Evolutionary conservation across 2,113 vertebrate genomes (phyloP), one percentile per base, ranked within the genome.

Genomic region (Brachionichthys hirsutus): DNA sequence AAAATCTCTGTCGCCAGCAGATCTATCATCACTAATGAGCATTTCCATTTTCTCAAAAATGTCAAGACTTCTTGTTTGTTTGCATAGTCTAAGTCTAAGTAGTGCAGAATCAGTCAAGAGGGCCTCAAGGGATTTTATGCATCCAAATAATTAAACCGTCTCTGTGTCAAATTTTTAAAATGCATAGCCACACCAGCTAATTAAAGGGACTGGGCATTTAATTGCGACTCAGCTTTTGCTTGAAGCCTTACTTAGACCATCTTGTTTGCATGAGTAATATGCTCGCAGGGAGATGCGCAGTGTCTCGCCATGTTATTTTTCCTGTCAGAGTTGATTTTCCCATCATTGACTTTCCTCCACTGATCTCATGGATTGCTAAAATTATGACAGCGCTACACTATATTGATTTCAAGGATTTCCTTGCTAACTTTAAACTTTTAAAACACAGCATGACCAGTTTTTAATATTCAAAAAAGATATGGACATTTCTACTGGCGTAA

Each of bases 221-320:
- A 38, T 12, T 38, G 36, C 5, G 24, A 30, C 24, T 30, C 24
- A 30, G 24, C 24, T 30, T 30, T 30, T 4, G 24, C 8, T 38
- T 38, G 2, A 38, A 38, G 36, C 1, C 12, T 38, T 38, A 10
- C 36, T 38, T 38, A 10, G 8, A 38, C 10, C 12, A 12, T 38
- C 9, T 1, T 10, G 36, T 12, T 12, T 10, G 12, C 10, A 10
- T 10, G 36, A 38, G 6, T 62, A 61, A 30, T 30, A 30, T 6
- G 24, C 24, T 30, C 24, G 61, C 62, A 62, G 49, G 49, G 48
- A 77, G 42, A 53, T 34, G 11, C 36, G 45, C 74, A 52, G 51
- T 35, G 64, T 74, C 44, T 61, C 46, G 52, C 58, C 80, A 78
- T 64, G 51, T 75, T 79, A 78, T 67, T 76, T 76, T 67, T 71